Evolutionary conservation across 2,888 invertebrate species (phyloP), one percentile per base, ranked within the genome.

Genomic region (Lycocerus yunnanus): DNA sequence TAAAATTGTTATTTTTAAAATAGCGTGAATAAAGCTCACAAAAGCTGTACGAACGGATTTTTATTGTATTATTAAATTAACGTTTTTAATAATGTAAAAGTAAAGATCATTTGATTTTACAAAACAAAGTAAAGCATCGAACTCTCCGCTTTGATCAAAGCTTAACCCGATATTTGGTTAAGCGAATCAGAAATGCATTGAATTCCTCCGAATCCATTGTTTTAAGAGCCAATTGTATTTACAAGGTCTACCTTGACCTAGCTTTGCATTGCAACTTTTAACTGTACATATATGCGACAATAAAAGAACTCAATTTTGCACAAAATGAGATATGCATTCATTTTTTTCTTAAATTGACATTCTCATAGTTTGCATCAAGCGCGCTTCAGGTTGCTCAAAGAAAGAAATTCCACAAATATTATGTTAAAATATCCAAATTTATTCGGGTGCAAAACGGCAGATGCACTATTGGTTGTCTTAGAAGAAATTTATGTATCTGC

Each of bases 201-300:
- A 74, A 80, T 79, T 81, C 79, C 77, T 79, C 71, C 74, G 80
- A 81, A 80, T 77, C 79, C 79, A 82, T 83, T 82, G 81, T 83
- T 81, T 80, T 79, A 78, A 79, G 80, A 79, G 80, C 79, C 82
- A 80, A 83, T 83, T 83, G 83, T 82, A 43, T 82, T 78, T 78
- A 74, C 76, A 78, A 79, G 80, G 78, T 77, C 77, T 78, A 81
- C 84, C 84, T 83, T 84, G 84, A 84, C 84, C 84, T 84, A 84
- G 82, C 83, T 81, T 82, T 79, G 78, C 77, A 78, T 80, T 78
- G 70, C 72, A 13, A 27, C 43, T 70, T 71, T 68, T 68, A 71
- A 63, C 59, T 60, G 74, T 63, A 20, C 15, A 15, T 65, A 72
- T 65, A 24, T 66, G 71, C 27, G 61, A 67, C 71, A 68, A 71